phyloP scores from a whole-genome alignment of 1,140 invertebrate genomes.

The Bradynema listronoti region DNA sequence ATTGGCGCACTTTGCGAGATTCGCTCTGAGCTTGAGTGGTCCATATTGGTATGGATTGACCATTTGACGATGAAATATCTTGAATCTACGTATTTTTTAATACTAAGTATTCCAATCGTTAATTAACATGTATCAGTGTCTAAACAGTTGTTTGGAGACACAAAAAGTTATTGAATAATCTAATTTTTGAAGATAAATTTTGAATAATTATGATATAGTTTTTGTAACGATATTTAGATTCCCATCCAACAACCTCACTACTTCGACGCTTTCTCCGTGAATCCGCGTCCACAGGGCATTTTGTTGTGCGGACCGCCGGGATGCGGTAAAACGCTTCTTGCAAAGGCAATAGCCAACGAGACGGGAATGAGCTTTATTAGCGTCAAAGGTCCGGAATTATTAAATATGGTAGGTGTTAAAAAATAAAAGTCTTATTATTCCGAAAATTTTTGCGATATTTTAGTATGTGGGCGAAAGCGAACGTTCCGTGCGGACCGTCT shows the following conservation, averaged over 20 bases:
- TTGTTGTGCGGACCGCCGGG: slow-evolving; percentile 86
- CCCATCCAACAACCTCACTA: slow-evolving; percentile 78
- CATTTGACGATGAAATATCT: background rate
- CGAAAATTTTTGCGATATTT: slow-evolving; percentile 42
- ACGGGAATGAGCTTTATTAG: slow-evolving; percentile 92
- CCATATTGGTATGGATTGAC: slow-evolving; percentile 69
- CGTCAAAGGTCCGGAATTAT: slow-evolving; percentile 87
- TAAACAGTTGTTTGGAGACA: too few species aligned
- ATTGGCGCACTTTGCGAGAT: slow-evolving; percentile 83
- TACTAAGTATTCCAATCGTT: too few species aligned
- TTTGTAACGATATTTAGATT: slow-evolving; percentile 65
- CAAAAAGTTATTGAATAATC: too few species aligned
- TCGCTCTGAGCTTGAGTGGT: slow-evolving; percentile 77
- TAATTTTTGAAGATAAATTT: too few species aligned
- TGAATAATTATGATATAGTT: too few species aligned
- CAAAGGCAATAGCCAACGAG: slow-evolving; percentile 81
- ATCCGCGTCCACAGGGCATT: slow-evolving; percentile 71
- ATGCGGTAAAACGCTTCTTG: slow-evolving; percentile 54
- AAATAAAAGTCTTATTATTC: background rate
- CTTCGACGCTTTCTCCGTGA: slow-evolving; percentile 71
- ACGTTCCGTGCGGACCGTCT: slow-evolving; percentile 83
- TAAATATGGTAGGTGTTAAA: slow-evolving; percentile 74
- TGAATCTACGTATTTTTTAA: background rate
- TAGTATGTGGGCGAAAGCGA: slow-evolving; percentile 99
- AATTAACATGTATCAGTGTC: too few species aligned